Percentiles rank a stretch among this genome's conserved stretches.
Evolutionary conservation across 2,113 vertebrate genomes (phyloP).

Genomic region (Hypanus sabinus): DNA sequence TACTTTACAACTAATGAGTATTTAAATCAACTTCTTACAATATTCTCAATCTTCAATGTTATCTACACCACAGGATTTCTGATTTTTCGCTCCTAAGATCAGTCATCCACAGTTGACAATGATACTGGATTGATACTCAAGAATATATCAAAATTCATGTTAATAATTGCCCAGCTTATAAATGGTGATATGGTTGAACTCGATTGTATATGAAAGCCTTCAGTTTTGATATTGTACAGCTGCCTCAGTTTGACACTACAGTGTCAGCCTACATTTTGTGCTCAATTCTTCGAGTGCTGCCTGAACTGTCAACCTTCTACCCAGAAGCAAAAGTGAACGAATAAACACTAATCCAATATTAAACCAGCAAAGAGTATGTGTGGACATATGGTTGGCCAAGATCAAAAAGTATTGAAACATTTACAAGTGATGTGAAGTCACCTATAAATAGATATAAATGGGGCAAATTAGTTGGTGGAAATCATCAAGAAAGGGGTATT

Average conservation of each 20-base stretch:
- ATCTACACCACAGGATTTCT: neutral
- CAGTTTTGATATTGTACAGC: neutral
- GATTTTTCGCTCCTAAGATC: neutral
- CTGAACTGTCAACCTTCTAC: neutral
- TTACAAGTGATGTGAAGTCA: neutral
- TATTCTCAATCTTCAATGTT: neutral
- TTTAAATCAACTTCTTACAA: neutral
- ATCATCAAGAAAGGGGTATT: neutral
- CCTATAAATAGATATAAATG: neutral
- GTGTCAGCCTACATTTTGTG: neutral
- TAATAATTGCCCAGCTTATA: neutral
- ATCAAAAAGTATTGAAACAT: neutral
- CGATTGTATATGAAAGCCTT: neutral
- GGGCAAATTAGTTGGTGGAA: neutral
- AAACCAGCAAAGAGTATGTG: neutral
- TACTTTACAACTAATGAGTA: neutral
- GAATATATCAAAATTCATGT: neutral
- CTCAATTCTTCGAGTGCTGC: neutral
- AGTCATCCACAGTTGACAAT: neutral
- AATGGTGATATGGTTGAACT: neutral
- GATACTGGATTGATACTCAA: neutral
- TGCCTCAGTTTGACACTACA: neutral
- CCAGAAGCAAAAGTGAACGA: neutral
- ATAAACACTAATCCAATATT: neutral
- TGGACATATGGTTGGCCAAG: neutral